These are phyloP conservation scores for Neelides sp. DNA, from an alignment of 1,140 invertebrate genomes.

Conservation along the genomic window DNA sequence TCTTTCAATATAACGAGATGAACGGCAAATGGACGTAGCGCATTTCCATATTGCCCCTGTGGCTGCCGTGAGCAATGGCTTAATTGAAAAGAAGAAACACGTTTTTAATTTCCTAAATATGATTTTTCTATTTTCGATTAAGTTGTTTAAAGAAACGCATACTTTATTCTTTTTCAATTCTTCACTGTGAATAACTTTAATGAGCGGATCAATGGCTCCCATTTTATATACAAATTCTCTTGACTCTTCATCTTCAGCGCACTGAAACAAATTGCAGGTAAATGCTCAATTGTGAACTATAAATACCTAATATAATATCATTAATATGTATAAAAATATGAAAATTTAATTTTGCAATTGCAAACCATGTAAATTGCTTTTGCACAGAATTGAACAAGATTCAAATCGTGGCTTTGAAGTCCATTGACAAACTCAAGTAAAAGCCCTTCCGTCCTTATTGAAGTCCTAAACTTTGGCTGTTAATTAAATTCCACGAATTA, in stretches of 20 bases:
- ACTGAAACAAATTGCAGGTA: constrained; percentile 37
- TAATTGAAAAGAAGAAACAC: not conserved
- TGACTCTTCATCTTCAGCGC: constrained; percentile 64
- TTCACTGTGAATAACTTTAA: constrained; percentile 55
- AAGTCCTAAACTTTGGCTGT: constrained; percentile 43
- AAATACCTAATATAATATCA: not conserved
- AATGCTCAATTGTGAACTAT: not conserved
- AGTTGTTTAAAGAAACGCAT: not conserved
- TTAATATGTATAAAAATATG: not conserved
- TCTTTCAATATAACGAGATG: constrained; percentile 12
- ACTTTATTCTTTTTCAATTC: constrained; percentile 50
- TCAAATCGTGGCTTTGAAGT: constrained; percentile 52
- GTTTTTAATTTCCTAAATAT: no score
- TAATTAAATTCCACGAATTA: no score
- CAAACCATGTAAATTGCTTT: constrained; percentile 72
- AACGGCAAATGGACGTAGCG: constrained; percentile 41
- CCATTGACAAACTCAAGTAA: constrained; percentile 69
- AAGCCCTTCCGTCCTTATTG: constrained; percentile 75
- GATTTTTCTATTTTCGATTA: no score
- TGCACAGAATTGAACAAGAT: constrained; percentile 63
- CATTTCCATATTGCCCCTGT: constrained; percentile 91
- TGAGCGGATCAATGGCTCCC: constrained; percentile 69
- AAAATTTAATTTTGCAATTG: no score
- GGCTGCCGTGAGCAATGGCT: constrained; percentile 63
- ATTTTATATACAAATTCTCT: constrained; percentile 67